phyloP scores from a whole-genome alignment of 1,140 invertebrate genomes.

The Ditylenchus dipsaci region DNA sequence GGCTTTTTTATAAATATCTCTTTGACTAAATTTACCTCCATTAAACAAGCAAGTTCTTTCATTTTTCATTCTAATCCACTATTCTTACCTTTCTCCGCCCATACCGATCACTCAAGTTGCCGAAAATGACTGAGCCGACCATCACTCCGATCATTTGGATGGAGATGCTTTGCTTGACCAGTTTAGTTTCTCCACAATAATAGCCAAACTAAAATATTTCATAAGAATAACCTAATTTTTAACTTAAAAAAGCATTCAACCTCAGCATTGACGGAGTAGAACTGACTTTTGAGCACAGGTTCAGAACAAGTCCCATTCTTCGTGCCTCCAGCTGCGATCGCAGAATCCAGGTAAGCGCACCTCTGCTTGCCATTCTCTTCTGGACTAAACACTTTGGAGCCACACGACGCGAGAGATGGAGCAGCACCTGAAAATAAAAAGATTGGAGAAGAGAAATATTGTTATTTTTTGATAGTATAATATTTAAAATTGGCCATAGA shows the following conservation, averaged over 20 bases:
- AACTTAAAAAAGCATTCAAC: background rate
- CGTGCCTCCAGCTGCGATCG: background rate
- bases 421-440: slow-evolving; percentile 19
- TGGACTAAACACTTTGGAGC: slow-evolving; percentile 2
- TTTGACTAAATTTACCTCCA: too few species aligned
- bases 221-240: slow-evolving; percentile 14
- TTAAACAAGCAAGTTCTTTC: too few species aligned
- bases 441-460: background rate
- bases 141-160: slow-evolving; percentile 40
- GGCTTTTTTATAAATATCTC: too few species aligned
- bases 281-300: slow-evolving; percentile 25
- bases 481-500: too few species aligned
- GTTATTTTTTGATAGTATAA: too few species aligned
- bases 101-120: slow-evolving; percentile 6
- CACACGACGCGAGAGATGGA: slow-evolving; percentile 26
- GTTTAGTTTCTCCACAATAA: slow-evolving; percentile 14
- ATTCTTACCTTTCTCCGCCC: slow-evolving; percentile 8
- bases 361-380: slow-evolving; percentile 18
- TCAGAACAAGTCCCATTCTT: slow-evolving; percentile 12
- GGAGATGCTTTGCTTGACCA: slow-evolving; percentile 29
- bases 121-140: slow-evolving; percentile 29
- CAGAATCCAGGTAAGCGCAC: slow-evolving; percentile 6
- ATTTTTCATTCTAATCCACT: too few species aligned
- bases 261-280: slow-evolving; percentile 23
- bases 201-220: slow-evolving; percentile 36